These are phyloP conservation scores for Cynoglossus semilaevis DNA, from an alignment of 2,113 vertebrate genomes.

Conservation along the genomic window DNA sequence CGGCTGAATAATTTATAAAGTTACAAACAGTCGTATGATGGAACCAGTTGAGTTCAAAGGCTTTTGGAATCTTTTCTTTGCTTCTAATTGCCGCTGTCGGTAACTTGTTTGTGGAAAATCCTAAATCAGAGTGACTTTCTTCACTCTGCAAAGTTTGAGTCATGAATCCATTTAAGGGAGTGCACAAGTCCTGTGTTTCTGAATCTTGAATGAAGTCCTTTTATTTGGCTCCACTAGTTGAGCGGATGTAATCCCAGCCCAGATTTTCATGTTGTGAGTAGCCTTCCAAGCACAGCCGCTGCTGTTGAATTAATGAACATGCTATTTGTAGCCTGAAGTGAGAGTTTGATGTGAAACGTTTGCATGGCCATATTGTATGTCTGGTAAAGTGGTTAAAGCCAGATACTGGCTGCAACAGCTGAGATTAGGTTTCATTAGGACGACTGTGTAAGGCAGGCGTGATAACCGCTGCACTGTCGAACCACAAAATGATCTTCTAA, in stretches of 20 bases:
- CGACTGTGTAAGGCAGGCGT: background rate
- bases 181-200: constrained; percentile 26
- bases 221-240: constrained; percentile 29
- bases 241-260: constrained; percentile 56
- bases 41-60: constrained; percentile 44
- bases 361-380: constrained; percentile 39
- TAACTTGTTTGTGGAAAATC: constrained; percentile 26
- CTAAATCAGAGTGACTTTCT: constrained; percentile 34
- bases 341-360: constrained; percentile 52
- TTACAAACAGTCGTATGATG: constrained; percentile 27
- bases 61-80: constrained; percentile 48
- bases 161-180: constrained; percentile 57
- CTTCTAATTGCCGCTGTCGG: constrained; percentile 50
- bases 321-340: constrained; percentile 50
- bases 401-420: constrained; percentile 13
- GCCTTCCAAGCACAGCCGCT: constrained; percentile 37
- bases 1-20: constrained; percentile 7
- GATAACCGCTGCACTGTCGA: too few species aligned
- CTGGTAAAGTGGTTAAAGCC: constrained; percentile 26
- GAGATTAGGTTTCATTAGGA: constrained; percentile 13
- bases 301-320: constrained; percentile 62
- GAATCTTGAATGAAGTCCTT: constrained; percentile 46
- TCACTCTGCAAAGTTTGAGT: constrained; percentile 46
- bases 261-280: constrained; percentile 45
- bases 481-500: too few species aligned